Conservation (phyloP, 2,888 invertebrate species). For the Girardia tigrina region DNA sequence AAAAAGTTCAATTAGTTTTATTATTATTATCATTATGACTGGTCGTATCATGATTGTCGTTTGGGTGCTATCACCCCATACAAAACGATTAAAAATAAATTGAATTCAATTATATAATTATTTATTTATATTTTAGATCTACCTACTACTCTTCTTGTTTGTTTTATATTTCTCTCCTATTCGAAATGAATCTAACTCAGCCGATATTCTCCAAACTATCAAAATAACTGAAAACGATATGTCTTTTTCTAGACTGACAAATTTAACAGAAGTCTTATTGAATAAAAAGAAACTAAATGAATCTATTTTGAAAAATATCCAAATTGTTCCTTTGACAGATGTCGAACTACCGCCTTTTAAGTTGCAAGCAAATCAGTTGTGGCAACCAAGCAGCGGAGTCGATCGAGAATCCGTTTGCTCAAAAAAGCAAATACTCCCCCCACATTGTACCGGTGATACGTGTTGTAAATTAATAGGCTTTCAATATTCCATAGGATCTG, state of each 20-base stretch:
- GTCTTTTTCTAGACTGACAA: background rate
- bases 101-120: too few relatives aligned
- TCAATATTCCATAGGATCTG: background rate
- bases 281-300: background rate
- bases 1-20: too few relatives aligned
- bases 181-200: too few relatives aligned
- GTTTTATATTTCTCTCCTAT: too few relatives aligned
- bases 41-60: too few relatives aligned
- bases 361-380: background rate
- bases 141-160: too few relatives aligned
- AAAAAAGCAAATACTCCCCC: background rate
- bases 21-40: too few relatives aligned
- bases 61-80: too few relatives aligned
- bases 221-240: constrained; percentile 1
- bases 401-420: background rate
- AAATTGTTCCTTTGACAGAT: background rate
- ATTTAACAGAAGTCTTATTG: background rate
- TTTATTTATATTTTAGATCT: too few relatives aligned
- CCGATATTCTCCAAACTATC: too few relatives aligned
- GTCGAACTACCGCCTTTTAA: background rate
- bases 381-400: background rate
- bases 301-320: background rate
- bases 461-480: background rate
- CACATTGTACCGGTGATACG: background rate
- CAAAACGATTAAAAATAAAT: too few relatives aligned